Evolutionary conservation across 2,113 vertebrate species (phyloP).

Genomic region (Strigops habroptila): DNA sequence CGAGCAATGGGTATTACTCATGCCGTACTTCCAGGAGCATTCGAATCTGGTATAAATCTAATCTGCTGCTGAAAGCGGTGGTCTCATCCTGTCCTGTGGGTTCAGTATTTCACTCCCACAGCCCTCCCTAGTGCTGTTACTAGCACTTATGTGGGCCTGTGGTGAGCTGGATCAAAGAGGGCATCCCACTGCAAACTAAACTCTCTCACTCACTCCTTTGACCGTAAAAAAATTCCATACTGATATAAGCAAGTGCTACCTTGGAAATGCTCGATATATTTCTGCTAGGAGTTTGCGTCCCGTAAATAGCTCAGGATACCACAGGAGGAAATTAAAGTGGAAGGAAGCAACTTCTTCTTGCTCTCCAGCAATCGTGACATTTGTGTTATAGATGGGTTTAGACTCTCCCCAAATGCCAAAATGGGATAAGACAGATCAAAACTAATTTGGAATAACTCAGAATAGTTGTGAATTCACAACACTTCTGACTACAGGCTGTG

Average conservation of each 20-base stretch:
- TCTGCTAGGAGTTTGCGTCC: background rate
- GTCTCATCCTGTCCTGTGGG: background rate
- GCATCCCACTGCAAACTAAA: background rate
- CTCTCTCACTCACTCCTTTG: background rate
- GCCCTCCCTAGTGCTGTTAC: background rate
- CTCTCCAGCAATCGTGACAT: background rate
- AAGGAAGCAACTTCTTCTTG: background rate
- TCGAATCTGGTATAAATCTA: background rate
- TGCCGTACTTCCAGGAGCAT: background rate
- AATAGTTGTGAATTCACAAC: background rate
- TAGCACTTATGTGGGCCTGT: background rate
- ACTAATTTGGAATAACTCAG: background rate
- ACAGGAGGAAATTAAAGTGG: background rate
- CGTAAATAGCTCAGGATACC: background rate
- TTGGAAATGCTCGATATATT: background rate
- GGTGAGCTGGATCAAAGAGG: slow-evolving; percentile 15
- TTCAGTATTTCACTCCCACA: background rate
- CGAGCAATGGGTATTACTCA: background rate
- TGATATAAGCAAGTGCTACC: background rate
- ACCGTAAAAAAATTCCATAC: background rate
- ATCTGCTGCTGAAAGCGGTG: background rate
- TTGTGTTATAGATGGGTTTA: background rate
- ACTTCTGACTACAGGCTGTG: background rate
- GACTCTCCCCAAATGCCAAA: background rate
- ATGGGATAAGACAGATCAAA: background rate